Percentiles rank a stretch among this genome's conserved stretches.
Evolutionary conservation across 2,797 vertebrate species (phyloP).

Genomic region (Sylvia borin): DNA sequence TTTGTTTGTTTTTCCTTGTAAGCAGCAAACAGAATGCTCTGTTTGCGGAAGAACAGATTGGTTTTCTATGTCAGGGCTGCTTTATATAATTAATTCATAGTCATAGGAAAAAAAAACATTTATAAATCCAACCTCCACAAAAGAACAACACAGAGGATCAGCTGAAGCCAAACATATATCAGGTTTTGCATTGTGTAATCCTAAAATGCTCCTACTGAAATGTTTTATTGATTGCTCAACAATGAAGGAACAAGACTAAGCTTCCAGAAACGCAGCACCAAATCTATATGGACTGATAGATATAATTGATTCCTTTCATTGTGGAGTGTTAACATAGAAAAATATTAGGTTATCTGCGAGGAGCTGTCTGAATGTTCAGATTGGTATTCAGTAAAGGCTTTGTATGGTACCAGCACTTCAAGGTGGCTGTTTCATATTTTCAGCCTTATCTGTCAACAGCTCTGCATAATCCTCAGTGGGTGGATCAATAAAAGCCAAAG

Average conservation of each 20-base stretch:
- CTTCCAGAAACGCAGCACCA: constrained; percentile 19
- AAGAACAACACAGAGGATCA: constrained; percentile 26
- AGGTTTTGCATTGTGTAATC: not conserved
- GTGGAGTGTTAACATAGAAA: constrained; percentile 36
- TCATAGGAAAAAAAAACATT: not conserved
- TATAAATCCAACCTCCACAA: not conserved
- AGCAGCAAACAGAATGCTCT: not conserved
- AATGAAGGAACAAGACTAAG: constrained; percentile 50
- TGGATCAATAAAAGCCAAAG: constrained; percentile 31
- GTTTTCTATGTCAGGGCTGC: constrained; percentile 25
- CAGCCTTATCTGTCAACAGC: constrained; percentile 49
- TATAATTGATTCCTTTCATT: constrained; percentile 50
- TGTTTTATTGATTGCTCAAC: constrained; percentile 61
- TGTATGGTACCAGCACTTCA: not conserved
- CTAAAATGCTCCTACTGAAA: constrained; percentile 43
- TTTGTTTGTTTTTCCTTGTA: not conserved
- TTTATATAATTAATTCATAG: constrained; percentile 58
- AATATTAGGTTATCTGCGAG: constrained; percentile 61
- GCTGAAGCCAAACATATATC: constrained; percentile 31
- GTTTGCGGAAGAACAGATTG: constrained; percentile 7
- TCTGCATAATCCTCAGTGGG: constrained; percentile 37
- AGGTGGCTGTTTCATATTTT: constrained; percentile 45
- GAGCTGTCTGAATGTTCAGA: constrained; percentile 33
- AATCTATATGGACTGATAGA: constrained; percentile 32
- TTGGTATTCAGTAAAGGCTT: constrained; percentile 59